Conservation (phyloP, 2,888 invertebrate genomes). For the Clostera curtula region DNA sequence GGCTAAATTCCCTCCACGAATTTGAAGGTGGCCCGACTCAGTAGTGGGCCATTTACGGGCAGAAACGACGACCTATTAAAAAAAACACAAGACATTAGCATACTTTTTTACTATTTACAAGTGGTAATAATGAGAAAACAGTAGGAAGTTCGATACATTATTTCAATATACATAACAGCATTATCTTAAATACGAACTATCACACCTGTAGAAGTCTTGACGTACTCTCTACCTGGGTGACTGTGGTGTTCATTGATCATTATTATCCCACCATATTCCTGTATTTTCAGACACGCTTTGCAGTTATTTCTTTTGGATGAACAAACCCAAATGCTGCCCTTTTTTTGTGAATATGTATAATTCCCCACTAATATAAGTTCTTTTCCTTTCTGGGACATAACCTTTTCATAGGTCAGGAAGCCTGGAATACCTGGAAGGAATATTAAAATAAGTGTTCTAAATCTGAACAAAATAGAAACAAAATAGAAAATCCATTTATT, state of each 20-base stretch:
- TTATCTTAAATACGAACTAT: constrained; percentile 6
- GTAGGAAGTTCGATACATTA: too few relatives aligned
- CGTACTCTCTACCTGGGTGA: constrained; percentile 22
- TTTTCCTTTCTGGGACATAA: constrained; percentile 18
- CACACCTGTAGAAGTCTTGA: constrained; percentile 10
- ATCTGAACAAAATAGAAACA: too few relatives aligned
- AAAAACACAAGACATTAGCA: too few relatives aligned
- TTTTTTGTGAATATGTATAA: constrained; percentile 22
- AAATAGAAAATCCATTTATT: too few relatives aligned
- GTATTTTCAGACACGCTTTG: constrained; percentile 18
- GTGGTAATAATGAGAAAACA: too few relatives aligned
- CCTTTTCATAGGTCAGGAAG: constrained; percentile 8
- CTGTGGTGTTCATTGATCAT: constrained; percentile 9
- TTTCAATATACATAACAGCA: too few relatives aligned
- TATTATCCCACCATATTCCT: constrained; percentile 15
- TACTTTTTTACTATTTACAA: too few relatives aligned
- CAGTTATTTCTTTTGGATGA: constrained; percentile 10
- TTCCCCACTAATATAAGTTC: constrained; percentile 22
- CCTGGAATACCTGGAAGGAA: background rate
- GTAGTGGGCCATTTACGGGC: too few relatives aligned
- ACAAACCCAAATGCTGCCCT: constrained; percentile 11
- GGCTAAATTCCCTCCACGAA: too few relatives aligned
- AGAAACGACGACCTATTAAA: too few relatives aligned
- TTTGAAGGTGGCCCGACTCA: too few relatives aligned
- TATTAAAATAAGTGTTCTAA: too few relatives aligned